Conservation (phyloP, 2,113 vertebrate genomes). For the Oreochromis tanganicae region DNA sequence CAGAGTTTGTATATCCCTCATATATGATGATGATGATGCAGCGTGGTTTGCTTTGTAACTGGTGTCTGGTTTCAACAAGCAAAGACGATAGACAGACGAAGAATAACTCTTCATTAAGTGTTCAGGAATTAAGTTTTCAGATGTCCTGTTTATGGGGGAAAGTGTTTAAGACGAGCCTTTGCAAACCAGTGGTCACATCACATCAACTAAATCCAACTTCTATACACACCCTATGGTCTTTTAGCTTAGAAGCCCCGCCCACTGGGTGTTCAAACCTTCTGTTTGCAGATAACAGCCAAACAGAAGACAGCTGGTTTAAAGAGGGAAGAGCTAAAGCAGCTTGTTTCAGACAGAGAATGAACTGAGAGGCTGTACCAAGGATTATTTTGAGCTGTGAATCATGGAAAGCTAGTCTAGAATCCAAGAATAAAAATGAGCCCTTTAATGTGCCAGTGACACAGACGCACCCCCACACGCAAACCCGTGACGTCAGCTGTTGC, state of each 20-base stretch:
- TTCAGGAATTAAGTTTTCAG: not conserved
- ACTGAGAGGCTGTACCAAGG: not conserved
- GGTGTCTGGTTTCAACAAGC: not conserved
- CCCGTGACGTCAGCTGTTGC: not conserved
- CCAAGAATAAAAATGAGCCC: not conserved
- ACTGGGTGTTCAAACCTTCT: not conserved
- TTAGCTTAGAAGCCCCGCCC: not conserved
- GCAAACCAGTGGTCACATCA: not conserved
- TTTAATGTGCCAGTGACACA: fast-evolving
- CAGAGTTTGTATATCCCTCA: not conserved
- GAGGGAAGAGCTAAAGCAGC: not conserved
- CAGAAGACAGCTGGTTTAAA: not conserved
- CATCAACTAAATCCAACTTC: not conserved
- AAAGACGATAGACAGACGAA: not conserved
- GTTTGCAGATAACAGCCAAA: not conserved
- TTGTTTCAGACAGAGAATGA: not conserved
- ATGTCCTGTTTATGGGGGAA: not conserved
- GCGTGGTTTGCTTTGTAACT: not conserved
- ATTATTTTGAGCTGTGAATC: not conserved
- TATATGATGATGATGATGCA: not conserved
- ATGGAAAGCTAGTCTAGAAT: not conserved
- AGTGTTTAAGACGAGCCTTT: not conserved
- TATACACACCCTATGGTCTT: not conserved
- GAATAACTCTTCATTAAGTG: not conserved
- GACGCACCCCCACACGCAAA: fast-evolving